Percentiles rank a stretch among this genome's conserved stretches.
Conservation (phyloP, 2,888 invertebrate species). For the Bellardia bayeri region DNA sequence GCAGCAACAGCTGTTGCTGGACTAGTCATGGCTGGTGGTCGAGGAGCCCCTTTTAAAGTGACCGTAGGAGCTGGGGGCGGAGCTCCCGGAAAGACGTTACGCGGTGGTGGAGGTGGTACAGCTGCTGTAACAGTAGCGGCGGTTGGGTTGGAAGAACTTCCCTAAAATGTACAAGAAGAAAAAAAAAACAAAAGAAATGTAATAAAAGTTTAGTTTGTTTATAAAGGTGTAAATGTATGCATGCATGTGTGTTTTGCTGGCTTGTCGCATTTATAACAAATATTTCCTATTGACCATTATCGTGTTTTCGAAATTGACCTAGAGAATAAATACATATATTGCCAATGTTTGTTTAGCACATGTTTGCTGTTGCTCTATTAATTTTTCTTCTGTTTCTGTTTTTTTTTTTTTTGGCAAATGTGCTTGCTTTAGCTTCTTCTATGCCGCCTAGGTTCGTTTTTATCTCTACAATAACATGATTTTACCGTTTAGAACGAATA, state of each 20-base stretch:
- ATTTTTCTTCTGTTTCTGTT: background rate
- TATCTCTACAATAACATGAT: slow-evolving; percentile 53
- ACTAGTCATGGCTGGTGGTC: slow-evolving; percentile 84
- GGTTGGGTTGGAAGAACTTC: slow-evolving; percentile 71
- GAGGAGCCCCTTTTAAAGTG: slow-evolving; percentile 84
- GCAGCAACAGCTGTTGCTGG: slow-evolving; percentile 84
- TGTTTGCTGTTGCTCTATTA: slow-evolving; percentile 24
- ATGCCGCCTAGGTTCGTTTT: background rate
- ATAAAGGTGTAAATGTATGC: too few relatives aligned
- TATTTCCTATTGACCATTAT: slow-evolving; percentile 9
- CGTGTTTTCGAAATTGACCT: slow-evolving; percentile 37
- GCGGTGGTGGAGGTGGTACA: slow-evolving; percentile 76
- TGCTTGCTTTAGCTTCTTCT: slow-evolving; percentile 20
- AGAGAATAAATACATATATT: slow-evolving; percentile 23
- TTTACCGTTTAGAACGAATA: slow-evolving; percentile 60
- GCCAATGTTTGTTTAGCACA: slow-evolving; percentile 16
- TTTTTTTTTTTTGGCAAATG: slow-evolving; percentile 48
- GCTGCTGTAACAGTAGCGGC: slow-evolving; percentile 66
- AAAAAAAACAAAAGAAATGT: slow-evolving; percentile 30
- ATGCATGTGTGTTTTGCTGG: background rate
- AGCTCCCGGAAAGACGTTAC: slow-evolving; percentile 84
- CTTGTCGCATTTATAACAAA: slow-evolving; percentile 2
- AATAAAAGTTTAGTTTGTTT: background rate
- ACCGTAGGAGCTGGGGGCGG: slow-evolving; percentile 83
- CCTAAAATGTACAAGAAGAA: slow-evolving; percentile 50